Evolutionary conservation across 2,113 vertebrate species (phyloP).

Genomic region (Bagarius yarrelli): DNA sequence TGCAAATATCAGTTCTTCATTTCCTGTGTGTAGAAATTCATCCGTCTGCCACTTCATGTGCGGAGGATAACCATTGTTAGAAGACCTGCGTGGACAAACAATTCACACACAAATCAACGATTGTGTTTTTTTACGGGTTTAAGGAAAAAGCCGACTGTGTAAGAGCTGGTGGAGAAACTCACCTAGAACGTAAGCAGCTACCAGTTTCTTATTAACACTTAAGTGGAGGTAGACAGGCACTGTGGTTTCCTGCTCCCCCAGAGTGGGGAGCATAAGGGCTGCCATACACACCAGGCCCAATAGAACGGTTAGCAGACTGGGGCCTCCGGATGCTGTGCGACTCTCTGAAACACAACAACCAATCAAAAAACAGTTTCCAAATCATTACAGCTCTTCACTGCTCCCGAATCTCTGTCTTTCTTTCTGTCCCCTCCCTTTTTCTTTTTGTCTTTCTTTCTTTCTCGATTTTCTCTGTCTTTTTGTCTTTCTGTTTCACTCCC

Average conservation of each 20-base stretch:
- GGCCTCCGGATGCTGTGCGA: conserved; percentile 84
- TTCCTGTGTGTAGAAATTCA: conserved; percentile 2
- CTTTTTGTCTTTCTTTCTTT: too few relatives aligned
- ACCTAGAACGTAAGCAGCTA: conserved; percentile 99
- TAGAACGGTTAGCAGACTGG: conserved; percentile 93
- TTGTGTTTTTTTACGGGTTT: too few relatives aligned
- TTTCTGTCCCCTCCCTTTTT: too few relatives aligned
- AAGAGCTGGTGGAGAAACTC: conserved; percentile 48
- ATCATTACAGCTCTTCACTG: neutral
- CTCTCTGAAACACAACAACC: conserved; percentile 72
- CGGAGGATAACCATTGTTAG: conserved; percentile 97
- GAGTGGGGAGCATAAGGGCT: conserved; percentile 94
- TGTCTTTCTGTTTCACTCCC: too few relatives aligned
- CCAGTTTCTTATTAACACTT: conserved; percentile 99
- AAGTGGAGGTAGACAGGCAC: conserved; percentile 99
- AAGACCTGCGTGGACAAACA: conserved; percentile 78
- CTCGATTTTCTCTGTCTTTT: too few relatives aligned
- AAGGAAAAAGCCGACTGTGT: neutral
- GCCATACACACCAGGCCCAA: conserved; percentile 90
- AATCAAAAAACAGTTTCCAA: neutral
- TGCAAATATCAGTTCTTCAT: conserved; percentile 39
- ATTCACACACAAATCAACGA: neutral
- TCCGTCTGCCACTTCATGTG: conserved; percentile 64
- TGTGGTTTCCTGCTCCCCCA: conserved; percentile 93
- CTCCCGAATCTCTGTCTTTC: too few relatives aligned